A percentile compares a stretch with the other conserved stretches of the same genome.
phyloP scores from a whole-genome alignment of 2,888 invertebrate genomes.

The Lochmaea capreae region DNA sequence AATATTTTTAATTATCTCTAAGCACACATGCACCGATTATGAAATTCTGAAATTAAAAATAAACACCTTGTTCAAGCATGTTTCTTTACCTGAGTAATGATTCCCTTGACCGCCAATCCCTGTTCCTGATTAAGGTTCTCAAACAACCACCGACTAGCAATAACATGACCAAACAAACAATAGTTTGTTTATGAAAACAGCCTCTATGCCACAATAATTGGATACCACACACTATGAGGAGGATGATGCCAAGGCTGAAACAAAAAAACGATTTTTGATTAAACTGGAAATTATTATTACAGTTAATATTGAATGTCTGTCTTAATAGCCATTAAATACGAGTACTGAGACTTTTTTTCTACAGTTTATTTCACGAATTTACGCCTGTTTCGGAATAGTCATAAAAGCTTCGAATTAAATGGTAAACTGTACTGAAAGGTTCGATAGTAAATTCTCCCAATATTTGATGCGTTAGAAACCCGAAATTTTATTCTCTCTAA shows the following conservation, averaged over 20 bases:
- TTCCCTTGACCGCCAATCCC: conserved; percentile 84
- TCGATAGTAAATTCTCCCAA: too few relatives aligned
- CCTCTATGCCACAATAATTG: conserved; percentile 74
- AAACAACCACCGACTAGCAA: conserved; percentile 74
- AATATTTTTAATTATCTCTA: neutral
- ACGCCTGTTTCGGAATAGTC: too few relatives aligned
- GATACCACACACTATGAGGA: conserved; percentile 81
- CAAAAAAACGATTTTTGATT: conserved; percentile 17
- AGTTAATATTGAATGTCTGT: too few relatives aligned
- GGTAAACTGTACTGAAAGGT: too few relatives aligned
- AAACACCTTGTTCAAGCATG: neutral
- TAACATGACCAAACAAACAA: conserved; percentile 69
- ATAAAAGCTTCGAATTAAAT: too few relatives aligned
- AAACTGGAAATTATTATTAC: neutral
- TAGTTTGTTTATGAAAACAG: conserved; percentile 65
- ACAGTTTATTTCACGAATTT: too few relatives aligned
- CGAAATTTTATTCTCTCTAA: too few relatives aligned
- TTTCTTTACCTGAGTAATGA: conserved; percentile 75
- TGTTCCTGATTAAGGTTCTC: conserved; percentile 77
- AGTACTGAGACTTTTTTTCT: too few relatives aligned
- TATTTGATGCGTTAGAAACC: too few relatives aligned
- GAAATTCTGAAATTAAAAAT: neutral
- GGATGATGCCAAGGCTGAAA: conserved; percentile 82
- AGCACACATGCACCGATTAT: neutral
- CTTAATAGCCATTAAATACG: too few relatives aligned